phyloP scores from a whole-genome alignment of 2,113 vertebrate species.

The Anseranas semipalmata region DNA sequence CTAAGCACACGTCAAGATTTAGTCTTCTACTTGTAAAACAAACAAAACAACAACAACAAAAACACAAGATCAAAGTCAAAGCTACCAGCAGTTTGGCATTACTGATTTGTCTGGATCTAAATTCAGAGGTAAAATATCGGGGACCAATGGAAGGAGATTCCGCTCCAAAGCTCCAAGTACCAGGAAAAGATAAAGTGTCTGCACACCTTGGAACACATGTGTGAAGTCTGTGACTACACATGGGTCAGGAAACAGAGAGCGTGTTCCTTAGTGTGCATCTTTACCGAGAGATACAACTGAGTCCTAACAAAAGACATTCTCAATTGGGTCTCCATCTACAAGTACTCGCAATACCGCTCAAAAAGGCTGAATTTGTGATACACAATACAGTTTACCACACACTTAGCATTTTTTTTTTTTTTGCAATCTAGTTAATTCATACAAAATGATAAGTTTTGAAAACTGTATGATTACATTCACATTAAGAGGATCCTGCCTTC shows the following conservation, averaged over 20 bases:
- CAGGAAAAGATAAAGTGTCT: neutral
- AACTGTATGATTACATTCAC: neutral
- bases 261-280: neutral
- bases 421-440: neutral
- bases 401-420: neutral
- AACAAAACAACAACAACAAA: neutral
- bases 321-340: neutral
- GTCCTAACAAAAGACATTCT: neutral
- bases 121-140: neutral
- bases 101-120: neutral
- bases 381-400: neutral
- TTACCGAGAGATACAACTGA: neutral
- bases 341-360: neutral
- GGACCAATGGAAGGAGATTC: neutral
- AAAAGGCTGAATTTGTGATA: neutral
- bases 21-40: neutral
- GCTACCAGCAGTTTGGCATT: neutral
- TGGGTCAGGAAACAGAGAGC: neutral
- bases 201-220: neutral
- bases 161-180: neutral
- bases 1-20: neutral
- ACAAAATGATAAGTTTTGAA: neutral
- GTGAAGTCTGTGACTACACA: neutral
- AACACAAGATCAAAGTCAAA: neutral
- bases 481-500: neutral